These are phyloP conservation scores for Periophthalmus modestus DNA, from an alignment of 2,113 vertebrate genomes.

Conservation along the genomic window DNA sequence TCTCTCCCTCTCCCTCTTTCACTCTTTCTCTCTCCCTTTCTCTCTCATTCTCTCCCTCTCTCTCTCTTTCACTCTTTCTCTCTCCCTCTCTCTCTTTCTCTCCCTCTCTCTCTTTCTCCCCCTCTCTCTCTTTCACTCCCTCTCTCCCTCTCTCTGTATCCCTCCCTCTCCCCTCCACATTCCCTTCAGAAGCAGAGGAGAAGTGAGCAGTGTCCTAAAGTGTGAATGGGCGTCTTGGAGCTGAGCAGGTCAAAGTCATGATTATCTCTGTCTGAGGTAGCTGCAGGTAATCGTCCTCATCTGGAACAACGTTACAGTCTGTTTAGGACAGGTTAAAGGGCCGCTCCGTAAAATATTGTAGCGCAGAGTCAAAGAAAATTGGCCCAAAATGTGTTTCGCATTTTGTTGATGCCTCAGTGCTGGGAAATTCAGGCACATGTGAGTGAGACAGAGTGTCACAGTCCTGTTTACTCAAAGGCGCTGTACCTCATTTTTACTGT, in stretches of 20 bases:
- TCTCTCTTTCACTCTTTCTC: not conserved
- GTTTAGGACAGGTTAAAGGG: slow-evolving; percentile 1
- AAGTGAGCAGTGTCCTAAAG: not conserved
- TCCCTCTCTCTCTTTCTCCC: not conserved
- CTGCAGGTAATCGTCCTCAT: slow-evolving; percentile 25
- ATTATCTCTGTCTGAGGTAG: slow-evolving; percentile 9
- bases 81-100: too few species aligned
- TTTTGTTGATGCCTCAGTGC: not conserved
- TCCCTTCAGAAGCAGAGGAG: not conserved
- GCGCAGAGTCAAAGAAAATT: not conserved
- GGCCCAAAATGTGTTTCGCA: not conserved
- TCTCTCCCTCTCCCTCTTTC: too few species aligned
- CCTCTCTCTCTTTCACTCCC: not conserved
- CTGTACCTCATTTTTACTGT: too few species aligned
- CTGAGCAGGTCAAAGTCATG: slow-evolving; percentile 18
- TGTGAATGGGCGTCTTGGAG: not conserved
- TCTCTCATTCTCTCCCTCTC: not conserved
- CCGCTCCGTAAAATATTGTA: not conserved
- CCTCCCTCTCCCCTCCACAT: not conserved
- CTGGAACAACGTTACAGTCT: not conserved
- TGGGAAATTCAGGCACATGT: not conserved
- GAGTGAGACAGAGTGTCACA: not conserved
- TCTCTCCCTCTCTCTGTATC: not conserved
- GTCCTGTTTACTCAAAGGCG: too few species aligned
- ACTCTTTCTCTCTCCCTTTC: too few species aligned